Evolutionary conservation across 2,797 vertebrate genomes (phyloP).

Genomic region (Gadopsis bispinosus): DNA sequence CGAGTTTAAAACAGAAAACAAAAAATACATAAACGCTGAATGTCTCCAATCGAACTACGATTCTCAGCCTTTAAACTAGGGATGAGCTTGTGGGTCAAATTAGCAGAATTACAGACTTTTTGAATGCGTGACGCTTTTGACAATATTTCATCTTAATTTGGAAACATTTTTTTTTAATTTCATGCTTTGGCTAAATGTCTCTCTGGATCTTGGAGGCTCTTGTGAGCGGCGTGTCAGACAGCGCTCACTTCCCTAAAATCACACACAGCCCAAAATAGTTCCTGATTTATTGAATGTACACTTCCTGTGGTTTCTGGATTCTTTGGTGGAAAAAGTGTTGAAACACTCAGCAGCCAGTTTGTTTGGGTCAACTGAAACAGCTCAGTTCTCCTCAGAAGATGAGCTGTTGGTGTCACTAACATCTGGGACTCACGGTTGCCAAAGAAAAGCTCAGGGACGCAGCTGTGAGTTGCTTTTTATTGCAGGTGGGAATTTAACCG

Average conservation of each 20-base stretch:
- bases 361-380: too few species aligned
- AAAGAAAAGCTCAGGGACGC: too few species aligned
- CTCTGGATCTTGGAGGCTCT: neutral
- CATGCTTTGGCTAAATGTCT: neutral
- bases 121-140: neutral
- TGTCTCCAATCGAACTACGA: too few species aligned
- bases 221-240: neutral
- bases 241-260: neutral
- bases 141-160: neutral
- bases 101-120: neutral
- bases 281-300: neutral
- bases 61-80: too few species aligned
- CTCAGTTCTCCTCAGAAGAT: neutral
- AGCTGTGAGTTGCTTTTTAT: too few species aligned
- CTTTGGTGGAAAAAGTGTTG: slow-evolving; percentile 14
- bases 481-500: too few species aligned
- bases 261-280: neutral
- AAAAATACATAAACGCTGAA: too few species aligned
- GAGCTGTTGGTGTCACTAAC: neutral
- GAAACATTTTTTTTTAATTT: neutral
- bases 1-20: too few species aligned
- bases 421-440: neutral
- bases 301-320: neutral
- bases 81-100: neutral
- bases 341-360: neutral